phyloP scores from a whole-genome alignment of 1,140 invertebrate genomes.

The Ridgeia piscesae region DNA sequence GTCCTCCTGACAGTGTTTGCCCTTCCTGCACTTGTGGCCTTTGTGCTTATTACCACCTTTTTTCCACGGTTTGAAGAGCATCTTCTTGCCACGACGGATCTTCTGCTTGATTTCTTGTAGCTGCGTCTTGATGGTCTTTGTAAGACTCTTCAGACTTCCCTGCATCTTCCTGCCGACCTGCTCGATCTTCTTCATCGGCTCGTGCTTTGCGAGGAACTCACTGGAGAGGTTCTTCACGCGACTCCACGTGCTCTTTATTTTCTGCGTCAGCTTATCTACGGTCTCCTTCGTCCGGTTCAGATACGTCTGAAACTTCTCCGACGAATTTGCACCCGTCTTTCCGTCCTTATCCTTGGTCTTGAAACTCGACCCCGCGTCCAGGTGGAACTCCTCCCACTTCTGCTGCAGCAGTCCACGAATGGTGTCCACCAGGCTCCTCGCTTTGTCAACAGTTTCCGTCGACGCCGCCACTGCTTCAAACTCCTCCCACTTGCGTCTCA shows the following conservation, averaged over 20 bases:
- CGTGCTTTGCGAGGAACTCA: constrained; percentile 7
- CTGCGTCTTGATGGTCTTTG: constrained; percentile 7
- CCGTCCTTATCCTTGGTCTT: not conserved
- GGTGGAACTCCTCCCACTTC: not conserved
- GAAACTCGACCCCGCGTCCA: not conserved
- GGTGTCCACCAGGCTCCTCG: not conserved
- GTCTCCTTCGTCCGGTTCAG: constrained; percentile 16
- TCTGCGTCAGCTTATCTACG: constrained; percentile 3
- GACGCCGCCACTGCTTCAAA: not conserved
- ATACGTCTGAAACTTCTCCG: not conserved
- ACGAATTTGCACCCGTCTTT: not conserved
- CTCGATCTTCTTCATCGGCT: constrained; percentile 14
- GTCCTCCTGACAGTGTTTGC: not conserved
- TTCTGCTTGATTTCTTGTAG: not conserved
- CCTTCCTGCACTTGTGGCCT: not conserved
- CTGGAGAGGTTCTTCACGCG: constrained; percentile 16
- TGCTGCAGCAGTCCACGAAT: not conserved
- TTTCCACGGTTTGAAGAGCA: not conserved
- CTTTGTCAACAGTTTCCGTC: not conserved
- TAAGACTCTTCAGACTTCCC: not conserved
- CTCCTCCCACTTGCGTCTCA: not conserved
- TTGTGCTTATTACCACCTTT: not conserved
- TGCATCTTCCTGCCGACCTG: constrained; percentile 17
- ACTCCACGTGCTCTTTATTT: constrained; percentile 18
- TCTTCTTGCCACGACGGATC: constrained; percentile 14